A percentile compares a stretch with the other conserved stretches of the same genome.
Evolutionary conservation across 2,888 invertebrate genomes (phyloP).

Genomic region (Drosophila gaucha): DNA sequence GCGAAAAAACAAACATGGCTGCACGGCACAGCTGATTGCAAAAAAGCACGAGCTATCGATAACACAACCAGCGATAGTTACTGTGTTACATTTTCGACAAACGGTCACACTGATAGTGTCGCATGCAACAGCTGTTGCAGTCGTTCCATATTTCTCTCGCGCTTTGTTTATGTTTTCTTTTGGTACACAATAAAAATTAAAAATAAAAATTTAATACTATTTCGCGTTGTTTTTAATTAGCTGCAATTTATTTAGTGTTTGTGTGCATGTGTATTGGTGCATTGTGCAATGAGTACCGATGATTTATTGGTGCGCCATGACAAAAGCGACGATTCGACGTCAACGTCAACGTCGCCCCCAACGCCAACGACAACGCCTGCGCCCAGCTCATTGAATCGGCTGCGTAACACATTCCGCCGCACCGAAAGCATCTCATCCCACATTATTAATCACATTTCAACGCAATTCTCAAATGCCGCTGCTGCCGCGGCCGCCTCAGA

Average conservation of each 20-base stretch:
- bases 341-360: constrained; percentile 30
- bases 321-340: constrained; percentile 79
- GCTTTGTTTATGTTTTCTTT: constrained; percentile 49
- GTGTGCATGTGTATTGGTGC: constrained; percentile 19
- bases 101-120: constrained; percentile 13
- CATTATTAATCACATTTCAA: constrained; percentile 79
- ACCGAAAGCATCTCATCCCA: constrained; percentile 83
- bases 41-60: constrained; percentile 32
- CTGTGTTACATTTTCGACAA: background rate
- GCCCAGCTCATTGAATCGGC: constrained; percentile 75
- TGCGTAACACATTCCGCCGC: constrained; percentile 83
- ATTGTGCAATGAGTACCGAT: constrained; percentile 76
- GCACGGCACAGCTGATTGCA: constrained; percentile 41
- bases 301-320: constrained; percentile 82
- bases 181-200: constrained; percentile 8
- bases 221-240: background rate
- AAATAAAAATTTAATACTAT: background rate
- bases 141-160: constrained; percentile 24
- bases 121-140: constrained; percentile 54
- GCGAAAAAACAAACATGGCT: constrained; percentile 59
- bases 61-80: background rate
- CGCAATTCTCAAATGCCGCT: constrained; percentile 80
- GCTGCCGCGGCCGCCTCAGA: constrained; percentile 77
- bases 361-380: constrained; percentile 53
- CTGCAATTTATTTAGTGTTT: constrained; percentile 1